A percentile compares a stretch with the other conserved stretches of the same genome.
Evolutionary conservation across 1,140 invertebrate genomes (phyloP).

Genomic region (Bombus superbus): DNA sequence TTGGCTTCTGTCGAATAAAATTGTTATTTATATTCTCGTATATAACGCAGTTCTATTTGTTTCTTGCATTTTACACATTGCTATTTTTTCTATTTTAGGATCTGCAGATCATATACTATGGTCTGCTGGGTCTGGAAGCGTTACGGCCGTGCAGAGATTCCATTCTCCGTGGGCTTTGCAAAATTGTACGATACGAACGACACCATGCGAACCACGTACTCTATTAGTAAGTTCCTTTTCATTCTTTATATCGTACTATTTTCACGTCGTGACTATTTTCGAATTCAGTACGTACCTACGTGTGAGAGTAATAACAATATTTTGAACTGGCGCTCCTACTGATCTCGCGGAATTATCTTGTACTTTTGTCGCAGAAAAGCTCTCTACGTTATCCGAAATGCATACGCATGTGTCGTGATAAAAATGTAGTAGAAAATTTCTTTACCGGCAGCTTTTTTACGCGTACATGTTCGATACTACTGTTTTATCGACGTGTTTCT

Average conservation of each 20-base stretch:
- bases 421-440: conserved; percentile 35
- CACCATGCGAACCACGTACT: conserved; percentile 91
- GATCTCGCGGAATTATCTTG: background rate
- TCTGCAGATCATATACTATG: conserved; percentile 90
- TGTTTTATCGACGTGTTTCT: conserved; percentile 32
- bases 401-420: background rate
- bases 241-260: background rate
- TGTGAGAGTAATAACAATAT: no score
- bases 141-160: conserved; percentile 88
- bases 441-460: conserved; percentile 39
- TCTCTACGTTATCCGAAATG: background rate
- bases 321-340: background rate
- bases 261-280: background rate
- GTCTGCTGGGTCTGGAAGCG: conserved; percentile 89
- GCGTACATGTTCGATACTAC: background rate
- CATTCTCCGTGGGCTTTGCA: conserved; percentile 87
- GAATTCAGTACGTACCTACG: background rate
- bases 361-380: background rate
- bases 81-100: conserved; percentile 84
- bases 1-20: background rate
- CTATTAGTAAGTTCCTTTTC: conserved; percentile 87
- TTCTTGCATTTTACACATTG: background rate
- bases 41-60: no score
- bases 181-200: conserved; percentile 88
- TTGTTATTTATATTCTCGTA: background rate